Evolutionary conservation across 37 sponge, comb jelly and placozoan genomes (phyloP), one percentile per base, ranked within the genome.

Genomic region (Ephydatia muelleri): DNA sequence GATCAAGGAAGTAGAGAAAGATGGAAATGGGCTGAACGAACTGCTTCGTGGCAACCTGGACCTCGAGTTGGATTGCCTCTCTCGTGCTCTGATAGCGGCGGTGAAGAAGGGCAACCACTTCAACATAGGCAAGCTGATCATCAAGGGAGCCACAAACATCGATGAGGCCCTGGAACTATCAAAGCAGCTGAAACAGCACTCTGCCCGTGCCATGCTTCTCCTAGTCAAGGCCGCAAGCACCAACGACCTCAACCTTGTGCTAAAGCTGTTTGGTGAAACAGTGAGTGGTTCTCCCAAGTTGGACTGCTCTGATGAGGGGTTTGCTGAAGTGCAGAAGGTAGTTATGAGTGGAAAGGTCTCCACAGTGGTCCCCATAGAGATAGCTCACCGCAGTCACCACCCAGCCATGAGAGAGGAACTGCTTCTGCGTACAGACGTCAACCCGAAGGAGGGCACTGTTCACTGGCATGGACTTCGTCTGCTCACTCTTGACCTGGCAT

Each of bases 401-500:
- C 31, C 49, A 2, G 36, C 11, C 25, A 90, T 89, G 26, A 64
- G 84, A 5, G 87, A 92, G 43, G 92, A 95, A 73, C 86, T 95
- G n/a, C 85, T 95, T 39, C 80, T 95, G 43, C 80, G 87, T 29
- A 95, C 95, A 27, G 92, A 95, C 70, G 89, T 92, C 14, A 87
- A 89, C 67, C 70, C 82, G 43, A 88, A 89, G 29, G 82, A 84
- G 12, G 87, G 88, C 23, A 67, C 80, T 6, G 95, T 91, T 14
- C 82, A 84, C 38, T 95, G 95, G 95, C 89, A 84, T 68, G 95
- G 95, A 3, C 85, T 95, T 0, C 86, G 90, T 21, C 75, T 95
- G 80, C 43, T 76, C 0, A 25, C 80, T 6, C 67, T 95, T 29
- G 93, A 95, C 3, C 80, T 92, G 6, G 14, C 76, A 1, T 95